Evolutionary conservation across 2,888 invertebrate genomes (phyloP), one percentile per base, ranked within the genome.

Genomic region (Spicauda simplicius): DNA sequence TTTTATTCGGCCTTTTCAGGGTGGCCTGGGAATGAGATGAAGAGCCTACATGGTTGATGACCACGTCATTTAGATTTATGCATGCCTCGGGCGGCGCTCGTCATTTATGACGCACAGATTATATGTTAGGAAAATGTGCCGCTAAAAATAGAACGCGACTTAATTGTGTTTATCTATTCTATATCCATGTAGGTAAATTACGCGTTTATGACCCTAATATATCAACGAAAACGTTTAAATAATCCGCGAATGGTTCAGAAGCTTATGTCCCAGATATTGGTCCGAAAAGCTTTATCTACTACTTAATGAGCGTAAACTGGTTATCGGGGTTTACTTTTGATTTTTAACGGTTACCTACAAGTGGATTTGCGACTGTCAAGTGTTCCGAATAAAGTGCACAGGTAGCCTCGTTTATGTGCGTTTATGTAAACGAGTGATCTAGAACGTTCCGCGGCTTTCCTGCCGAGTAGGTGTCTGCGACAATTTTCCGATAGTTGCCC

Each of bases 391-490:
- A 72, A 73, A 68, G 57, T 66, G 55, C 64, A 68, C 66, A 70
- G 69, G 71, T 64, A 56, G 71, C 75, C 16, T 14, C 48, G 50
- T 61, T 61, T 52, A 18, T 50, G 7, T 37, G 61, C 74, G 76
- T 79, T 84, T 82, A 79, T 80, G 76, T 78, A 77, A 75, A 71
- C 76, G 77, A 73, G 77, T 77, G 73, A 80, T 87, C 88, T 87
- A 80, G 89, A 87, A 83, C 75, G 81, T 85, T 86, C 88, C 75
- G 73, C 74, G 77, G 80, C 87, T 88, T 88, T 88, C 83, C 86
- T 86, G 81, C 74, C 80, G 54, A 72, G 72, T 74, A 70, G 70
- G 69, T 71, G 70, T 70, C 73, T 67, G 70, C 74, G 74, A 76
- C 74, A 73, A 73, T 78, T 80, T 77, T 77, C 78, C 77, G 75